Conservation (phyloP, 2,113 vertebrate species). For the Aspiorhynchus laticeps region DNA sequence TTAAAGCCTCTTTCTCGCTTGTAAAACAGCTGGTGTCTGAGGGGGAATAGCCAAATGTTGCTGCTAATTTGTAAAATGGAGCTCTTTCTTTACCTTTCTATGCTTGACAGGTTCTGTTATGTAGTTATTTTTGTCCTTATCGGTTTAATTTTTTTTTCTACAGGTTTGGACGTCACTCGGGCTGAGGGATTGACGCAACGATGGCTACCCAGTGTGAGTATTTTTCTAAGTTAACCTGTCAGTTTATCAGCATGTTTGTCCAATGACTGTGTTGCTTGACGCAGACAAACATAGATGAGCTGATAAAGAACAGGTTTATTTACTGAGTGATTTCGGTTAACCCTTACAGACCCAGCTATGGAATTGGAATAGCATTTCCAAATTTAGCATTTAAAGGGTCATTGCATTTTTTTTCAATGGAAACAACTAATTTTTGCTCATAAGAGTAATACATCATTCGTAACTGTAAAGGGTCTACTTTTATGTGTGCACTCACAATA, state of each 20-base stretch:
- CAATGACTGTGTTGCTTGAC: neutral
- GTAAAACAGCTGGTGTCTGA: conserved; percentile 54
- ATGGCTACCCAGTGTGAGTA: conserved; percentile 97
- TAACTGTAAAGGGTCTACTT: no score
- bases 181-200: conserved; percentile 79
- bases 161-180: conserved; percentile 79
- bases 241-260: neutral
- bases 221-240: neutral
- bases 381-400: neutral
- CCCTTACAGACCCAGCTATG: neutral
- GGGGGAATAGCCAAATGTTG: conserved; percentile 31
- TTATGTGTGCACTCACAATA: no score
- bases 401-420: no score
- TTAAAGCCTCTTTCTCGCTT: conserved; percentile 19
- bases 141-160: conserved; percentile 32
- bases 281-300: neutral
- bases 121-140: neutral
- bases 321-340: neutral
- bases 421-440: no score
- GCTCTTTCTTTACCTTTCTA: neutral
- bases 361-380: no score
- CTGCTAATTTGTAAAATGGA: conserved; percentile 8
- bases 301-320: conserved; percentile 5
- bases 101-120: neutral
- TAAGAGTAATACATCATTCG: no score